Percentiles rank a stretch among this genome's conserved stretches.
Conservation (phyloP, 2,113 vertebrate genomes). For the Ceyx melanurus region DNA sequence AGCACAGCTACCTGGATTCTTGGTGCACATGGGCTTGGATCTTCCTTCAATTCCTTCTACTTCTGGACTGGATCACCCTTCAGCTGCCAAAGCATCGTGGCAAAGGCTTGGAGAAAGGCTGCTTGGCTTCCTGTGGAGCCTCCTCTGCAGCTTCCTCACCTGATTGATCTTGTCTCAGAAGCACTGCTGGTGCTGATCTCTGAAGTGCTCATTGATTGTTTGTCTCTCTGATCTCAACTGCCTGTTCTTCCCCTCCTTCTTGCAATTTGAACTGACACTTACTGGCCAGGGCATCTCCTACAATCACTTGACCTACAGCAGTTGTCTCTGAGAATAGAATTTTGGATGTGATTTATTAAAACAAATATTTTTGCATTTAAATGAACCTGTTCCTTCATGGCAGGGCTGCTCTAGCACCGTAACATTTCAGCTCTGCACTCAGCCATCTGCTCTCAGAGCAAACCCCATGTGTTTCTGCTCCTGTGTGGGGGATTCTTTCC, state of each 20-base stretch:
- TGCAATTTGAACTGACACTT: not conserved
- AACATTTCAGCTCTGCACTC: not conserved
- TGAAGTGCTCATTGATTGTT: not conserved
- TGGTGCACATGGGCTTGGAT: fast-evolving
- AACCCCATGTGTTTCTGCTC: not conserved
- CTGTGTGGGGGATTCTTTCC: not conserved
- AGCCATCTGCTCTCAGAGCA: not conserved
- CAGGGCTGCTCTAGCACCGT: not conserved
- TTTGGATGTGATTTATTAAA: not conserved
- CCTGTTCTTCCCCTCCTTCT: not conserved
- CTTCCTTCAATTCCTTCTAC: not conserved
- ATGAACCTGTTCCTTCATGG: not conserved
- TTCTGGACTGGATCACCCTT: not conserved
- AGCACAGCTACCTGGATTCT: not conserved
- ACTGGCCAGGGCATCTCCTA: not conserved
- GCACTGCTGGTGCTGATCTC: not conserved
- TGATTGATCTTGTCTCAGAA: not conserved
- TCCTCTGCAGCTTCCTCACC: not conserved
- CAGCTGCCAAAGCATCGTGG: not conserved
- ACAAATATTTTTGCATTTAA: not conserved
- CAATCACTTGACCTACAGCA: not conserved
- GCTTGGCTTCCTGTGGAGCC: not conserved
- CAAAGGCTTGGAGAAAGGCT: not conserved
- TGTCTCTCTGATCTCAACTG: not conserved
- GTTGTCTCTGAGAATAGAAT: not conserved